Evolutionary conservation across 2,797 vertebrate genomes (phyloP).

Genomic region (Cyclopterus lumpus): DNA sequence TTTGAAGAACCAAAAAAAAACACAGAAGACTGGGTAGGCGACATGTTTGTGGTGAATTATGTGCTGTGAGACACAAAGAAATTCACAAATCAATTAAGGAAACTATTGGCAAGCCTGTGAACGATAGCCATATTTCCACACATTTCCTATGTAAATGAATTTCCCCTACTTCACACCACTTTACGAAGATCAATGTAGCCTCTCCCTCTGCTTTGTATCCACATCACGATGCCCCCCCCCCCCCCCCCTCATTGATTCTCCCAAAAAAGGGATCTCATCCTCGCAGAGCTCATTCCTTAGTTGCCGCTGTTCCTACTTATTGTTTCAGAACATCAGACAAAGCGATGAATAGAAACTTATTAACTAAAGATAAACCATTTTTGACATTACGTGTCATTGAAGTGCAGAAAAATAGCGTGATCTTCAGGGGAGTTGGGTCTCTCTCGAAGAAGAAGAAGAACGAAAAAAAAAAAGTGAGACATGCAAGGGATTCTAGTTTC

Average conservation of each 20-base stretch:
- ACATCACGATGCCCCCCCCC: conserved; percentile 38
- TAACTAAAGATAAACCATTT: conserved; percentile 46
- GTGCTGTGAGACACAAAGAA: conserved; percentile 30
- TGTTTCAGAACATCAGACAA: conserved; percentile 50
- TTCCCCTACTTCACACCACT: conserved; percentile 49
- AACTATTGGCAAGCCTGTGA: conserved; percentile 57
- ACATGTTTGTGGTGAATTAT: conserved; percentile 29
- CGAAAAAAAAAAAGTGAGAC: conserved; percentile 14
- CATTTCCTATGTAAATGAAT: conserved; percentile 65
- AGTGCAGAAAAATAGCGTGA: not conserved
- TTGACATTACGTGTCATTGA: conserved; percentile 29
- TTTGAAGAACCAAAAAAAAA: conserved; percentile 6
- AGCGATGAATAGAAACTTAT: conserved; percentile 44
- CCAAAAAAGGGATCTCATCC: conserved; percentile 39
- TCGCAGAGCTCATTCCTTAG: conserved; percentile 30
- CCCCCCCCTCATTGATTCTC: conserved; percentile 55
- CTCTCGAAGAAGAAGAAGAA: conserved; percentile 3
- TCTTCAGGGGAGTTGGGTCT: conserved; percentile 16
- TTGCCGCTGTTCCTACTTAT: conserved; percentile 33
- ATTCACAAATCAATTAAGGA: conserved; percentile 58
- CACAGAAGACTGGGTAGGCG: not conserved
- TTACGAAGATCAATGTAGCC: conserved; percentile 53
- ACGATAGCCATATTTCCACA: conserved; percentile 47
- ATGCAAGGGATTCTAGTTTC: conserved; percentile 26
- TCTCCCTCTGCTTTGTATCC: conserved; percentile 48